phyloP scores from a whole-genome alignment of 2,797 vertebrate species.

The Acomys russatus region DNA sequence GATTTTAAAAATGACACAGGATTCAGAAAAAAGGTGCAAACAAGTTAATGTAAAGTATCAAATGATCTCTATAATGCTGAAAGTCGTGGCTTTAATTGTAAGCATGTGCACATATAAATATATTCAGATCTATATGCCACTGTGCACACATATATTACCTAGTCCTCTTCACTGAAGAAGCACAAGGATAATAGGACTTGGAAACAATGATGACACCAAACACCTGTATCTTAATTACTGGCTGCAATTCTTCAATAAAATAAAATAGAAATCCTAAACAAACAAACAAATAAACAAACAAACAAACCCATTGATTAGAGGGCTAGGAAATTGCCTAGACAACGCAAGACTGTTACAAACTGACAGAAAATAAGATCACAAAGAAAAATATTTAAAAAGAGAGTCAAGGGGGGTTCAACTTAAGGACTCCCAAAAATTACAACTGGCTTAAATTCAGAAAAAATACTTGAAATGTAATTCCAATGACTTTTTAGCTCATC shows the following conservation, averaged over 20 bases:
- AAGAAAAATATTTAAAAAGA: not conserved
- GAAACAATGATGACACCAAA: not conserved
- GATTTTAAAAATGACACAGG: not conserved
- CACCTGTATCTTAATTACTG: not conserved
- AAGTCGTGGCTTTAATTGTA: not conserved
- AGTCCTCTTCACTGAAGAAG: not conserved
- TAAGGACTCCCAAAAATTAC: not conserved
- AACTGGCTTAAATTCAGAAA: not conserved
- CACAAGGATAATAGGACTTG: not conserved
- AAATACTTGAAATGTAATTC: not conserved
- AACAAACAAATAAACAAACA: too few species aligned
- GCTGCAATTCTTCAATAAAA: conserved; percentile 24
- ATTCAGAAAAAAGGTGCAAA: not conserved
- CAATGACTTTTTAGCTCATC: not conserved
- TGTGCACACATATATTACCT: not conserved
- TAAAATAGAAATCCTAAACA: not conserved
- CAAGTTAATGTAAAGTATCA: not conserved
- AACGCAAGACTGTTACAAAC: not conserved
- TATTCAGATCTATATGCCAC: not conserved
- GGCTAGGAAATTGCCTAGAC: not conserved
- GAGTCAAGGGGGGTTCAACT: not conserved
- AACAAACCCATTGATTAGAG: not conserved
- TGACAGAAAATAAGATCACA: not conserved
- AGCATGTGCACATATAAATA: not conserved
- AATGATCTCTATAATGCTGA: not conserved